phyloP scores from a whole-genome alignment of 2,888 invertebrate species.

The Eugnorisma glareosa region DNA sequence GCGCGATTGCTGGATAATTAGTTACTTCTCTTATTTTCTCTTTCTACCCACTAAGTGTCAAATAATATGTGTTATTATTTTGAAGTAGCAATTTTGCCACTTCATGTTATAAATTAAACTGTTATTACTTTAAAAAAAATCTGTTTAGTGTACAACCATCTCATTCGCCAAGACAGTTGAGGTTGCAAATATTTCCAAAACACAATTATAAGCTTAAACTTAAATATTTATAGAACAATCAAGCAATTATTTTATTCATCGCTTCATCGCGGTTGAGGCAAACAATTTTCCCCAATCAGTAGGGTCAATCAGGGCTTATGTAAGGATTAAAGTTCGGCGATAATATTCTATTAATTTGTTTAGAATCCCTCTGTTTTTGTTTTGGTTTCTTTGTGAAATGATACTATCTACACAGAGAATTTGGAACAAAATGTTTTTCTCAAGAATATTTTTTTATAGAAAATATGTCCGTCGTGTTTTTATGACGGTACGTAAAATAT shows the following conservation, averaged over 20 bases:
- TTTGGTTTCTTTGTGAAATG: not conserved
- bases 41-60: not conserved
- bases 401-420: not conserved
- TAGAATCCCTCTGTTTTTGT: slow-evolving; percentile 26
- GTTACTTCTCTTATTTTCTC: not conserved
- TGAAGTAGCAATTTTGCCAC: not conserved
- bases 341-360: slow-evolving; percentile 49
- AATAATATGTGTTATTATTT: not conserved
- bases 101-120: not conserved
- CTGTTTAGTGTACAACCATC: not conserved
- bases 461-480: not conserved
- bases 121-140: not conserved
- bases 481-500: slow-evolving; percentile 3
- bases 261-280: slow-evolving; percentile 2
- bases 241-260: slow-evolving; percentile 43
- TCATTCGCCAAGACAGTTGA: not conserved
- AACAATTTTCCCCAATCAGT: slow-evolving; percentile 42
- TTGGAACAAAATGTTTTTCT: not conserved
- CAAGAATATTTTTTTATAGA: not conserved
- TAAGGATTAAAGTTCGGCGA: slow-evolving; percentile 48
- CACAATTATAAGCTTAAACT: not conserved
- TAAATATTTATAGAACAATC: slow-evolving; percentile 22
- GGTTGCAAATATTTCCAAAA: not conserved
- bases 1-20: not conserved
- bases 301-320: slow-evolving; percentile 44